Percentiles rank a stretch among this genome's conserved stretches.
Conservation (phyloP, 2,888 invertebrate species). For the Macrosoma leucophasiata region DNA sequence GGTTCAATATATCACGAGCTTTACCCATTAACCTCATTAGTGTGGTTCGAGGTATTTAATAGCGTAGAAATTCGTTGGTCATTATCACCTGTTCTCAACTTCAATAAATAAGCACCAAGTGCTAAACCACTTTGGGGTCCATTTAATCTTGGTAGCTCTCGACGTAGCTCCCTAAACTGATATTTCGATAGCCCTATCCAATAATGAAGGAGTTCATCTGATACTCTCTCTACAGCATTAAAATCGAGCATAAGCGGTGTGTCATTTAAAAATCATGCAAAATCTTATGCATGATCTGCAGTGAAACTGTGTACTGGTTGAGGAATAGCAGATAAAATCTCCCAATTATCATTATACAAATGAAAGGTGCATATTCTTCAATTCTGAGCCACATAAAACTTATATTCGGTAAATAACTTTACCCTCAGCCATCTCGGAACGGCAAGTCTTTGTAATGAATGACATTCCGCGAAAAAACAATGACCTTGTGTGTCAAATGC, state of each 20-base stretch:
- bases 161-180: not conserved
- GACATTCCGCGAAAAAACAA: constrained; percentile 2
- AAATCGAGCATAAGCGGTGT: not conserved
- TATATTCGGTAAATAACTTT: constrained; percentile 5
- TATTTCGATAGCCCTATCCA: constrained; percentile 4
- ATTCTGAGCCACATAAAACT: constrained; percentile 5
- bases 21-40: not conserved
- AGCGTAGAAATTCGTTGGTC: not conserved
- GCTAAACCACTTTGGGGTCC: not conserved
- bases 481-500: not conserved
- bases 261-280: not conserved
- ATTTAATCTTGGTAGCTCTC: not conserved
- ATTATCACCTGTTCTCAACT: constrained; percentile 4
- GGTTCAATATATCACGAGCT: not conserved
- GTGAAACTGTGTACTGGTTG: constrained; percentile 1
- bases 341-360: constrained; percentile 4
- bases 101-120: constrained; percentile 1
- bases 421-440: constrained; percentile 4
- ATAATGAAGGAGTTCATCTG: not conserved
- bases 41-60: not conserved
- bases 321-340: not conserved
- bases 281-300: not conserved
- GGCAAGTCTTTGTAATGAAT: not conserved
- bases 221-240: not conserved
- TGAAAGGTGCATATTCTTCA: constrained; percentile 4